A percentile compares a stretch with the other conserved stretches of the same genome.
These are phyloP conservation scores for Trypoxylus dichotomus DNA, from an alignment of 1,140 invertebrate genomes.

Conservation along the genomic window DNA sequence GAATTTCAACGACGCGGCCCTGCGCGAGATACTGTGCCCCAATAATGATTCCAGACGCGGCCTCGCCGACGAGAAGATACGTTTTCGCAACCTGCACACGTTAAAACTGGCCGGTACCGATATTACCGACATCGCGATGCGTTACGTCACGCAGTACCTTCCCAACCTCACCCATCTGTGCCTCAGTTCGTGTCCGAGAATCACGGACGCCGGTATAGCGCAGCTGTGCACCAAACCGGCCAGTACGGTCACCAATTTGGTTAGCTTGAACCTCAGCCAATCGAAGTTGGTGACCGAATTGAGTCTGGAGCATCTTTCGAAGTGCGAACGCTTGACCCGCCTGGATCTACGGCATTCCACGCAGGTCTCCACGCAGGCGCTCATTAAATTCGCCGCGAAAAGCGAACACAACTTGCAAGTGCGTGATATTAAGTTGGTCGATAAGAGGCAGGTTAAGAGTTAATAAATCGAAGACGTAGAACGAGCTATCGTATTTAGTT, in stretches of 20 bases:
- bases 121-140: conserved; percentile 83
- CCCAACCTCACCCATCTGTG: conserved; percentile 73
- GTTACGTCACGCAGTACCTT: conserved; percentile 77
- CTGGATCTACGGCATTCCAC: conserved; percentile 76
- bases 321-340: conserved; percentile 65
- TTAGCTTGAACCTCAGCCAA: conserved; percentile 74
- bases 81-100: conserved; percentile 74
- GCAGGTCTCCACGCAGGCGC: conserved; percentile 73
- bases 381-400: conserved; percentile 79
- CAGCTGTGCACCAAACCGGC: conserved; percentile 72
- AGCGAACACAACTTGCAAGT: conserved; percentile 74
- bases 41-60: conserved; percentile 84
- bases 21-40: conserved; percentile 81
- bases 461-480: not conserved
- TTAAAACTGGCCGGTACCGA: conserved; percentile 84
- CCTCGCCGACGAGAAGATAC: conserved; percentile 76
- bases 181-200: conserved; percentile 80
- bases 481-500: not conserved
- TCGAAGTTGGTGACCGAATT: conserved; percentile 81
- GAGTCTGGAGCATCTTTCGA: conserved; percentile 74
- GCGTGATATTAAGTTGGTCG: conserved; percentile 73
- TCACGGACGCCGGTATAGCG: conserved; percentile 87
- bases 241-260: conserved; percentile 61
- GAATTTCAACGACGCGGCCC: conserved; percentile 77
- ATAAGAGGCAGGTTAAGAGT: conserved; percentile 53